These are phyloP conservation scores for Musca domestica DNA, from an alignment of 1,140 invertebrate species.

Conservation along the genomic window DNA sequence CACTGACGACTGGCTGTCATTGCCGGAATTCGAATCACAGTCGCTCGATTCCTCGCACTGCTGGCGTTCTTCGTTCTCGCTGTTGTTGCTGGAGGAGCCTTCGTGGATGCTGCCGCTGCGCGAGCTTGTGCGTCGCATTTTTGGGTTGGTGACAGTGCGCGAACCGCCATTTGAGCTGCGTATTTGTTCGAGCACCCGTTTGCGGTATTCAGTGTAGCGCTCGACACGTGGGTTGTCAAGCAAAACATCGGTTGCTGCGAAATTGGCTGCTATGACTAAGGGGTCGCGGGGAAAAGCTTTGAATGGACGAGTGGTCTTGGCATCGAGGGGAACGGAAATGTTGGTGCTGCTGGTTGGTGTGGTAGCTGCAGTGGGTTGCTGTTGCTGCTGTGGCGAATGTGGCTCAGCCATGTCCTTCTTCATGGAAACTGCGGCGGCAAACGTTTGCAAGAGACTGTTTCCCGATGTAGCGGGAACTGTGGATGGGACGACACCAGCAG, in stretches of 20 bases:
- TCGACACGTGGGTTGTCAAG: constrained; percentile 59
- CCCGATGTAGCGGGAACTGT: constrained; percentile 19
- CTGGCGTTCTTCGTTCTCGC: constrained; percentile 47
- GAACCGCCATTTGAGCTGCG: constrained; percentile 60
- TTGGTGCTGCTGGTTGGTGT: constrained; percentile 41
- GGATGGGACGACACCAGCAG: constrained; percentile 6
- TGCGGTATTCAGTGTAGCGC: constrained; percentile 66
- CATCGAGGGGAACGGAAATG: background rate
- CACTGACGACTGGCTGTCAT: constrained; percentile 2
- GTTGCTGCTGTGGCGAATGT: constrained; percentile 7
- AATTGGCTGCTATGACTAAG: constrained; percentile 58
- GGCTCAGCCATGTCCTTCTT: background rate
- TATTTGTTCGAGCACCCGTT: constrained; percentile 65
- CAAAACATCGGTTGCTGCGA: constrained; percentile 53
- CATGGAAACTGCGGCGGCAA: constrained; percentile 26
- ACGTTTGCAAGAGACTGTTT: constrained; percentile 41
- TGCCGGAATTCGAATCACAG: constrained; percentile 45
- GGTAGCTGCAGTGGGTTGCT: constrained; percentile 10
- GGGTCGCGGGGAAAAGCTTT: constrained; percentile 73
- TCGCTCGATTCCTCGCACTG: constrained; percentile 46
- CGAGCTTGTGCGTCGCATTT: constrained; percentile 61
- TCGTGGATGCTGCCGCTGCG: constrained; percentile 49
- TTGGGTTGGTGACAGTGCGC: constrained; percentile 61
- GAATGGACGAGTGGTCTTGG: constrained; percentile 60
- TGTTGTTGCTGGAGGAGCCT: constrained; percentile 44